phyloP scores from a whole-genome alignment of 1,140 invertebrate species.

The Hestina assimilis region DNA sequence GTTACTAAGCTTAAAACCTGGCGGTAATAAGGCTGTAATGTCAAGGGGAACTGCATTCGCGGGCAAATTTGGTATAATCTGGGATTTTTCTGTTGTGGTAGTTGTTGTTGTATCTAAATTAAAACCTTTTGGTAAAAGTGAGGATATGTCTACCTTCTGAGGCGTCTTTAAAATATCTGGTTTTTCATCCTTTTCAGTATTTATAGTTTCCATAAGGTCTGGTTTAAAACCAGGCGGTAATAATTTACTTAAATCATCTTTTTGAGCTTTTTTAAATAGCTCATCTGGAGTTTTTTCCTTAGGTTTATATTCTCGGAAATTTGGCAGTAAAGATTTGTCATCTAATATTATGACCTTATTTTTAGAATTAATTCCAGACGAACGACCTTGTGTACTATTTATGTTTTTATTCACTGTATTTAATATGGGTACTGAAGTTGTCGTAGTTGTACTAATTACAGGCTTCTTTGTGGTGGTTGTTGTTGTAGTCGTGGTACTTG shows the following conservation, averaged over 20 bases:
- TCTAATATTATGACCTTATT: slow-evolving; percentile 78
- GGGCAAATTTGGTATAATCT: slow-evolving; percentile 63
- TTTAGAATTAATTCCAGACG: slow-evolving; percentile 72
- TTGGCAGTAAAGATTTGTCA: slow-evolving; percentile 82
- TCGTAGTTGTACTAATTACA: slow-evolving; percentile 66
- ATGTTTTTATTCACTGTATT: slow-evolving; percentile 42
- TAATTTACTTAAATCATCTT: slow-evolving; percentile 80
- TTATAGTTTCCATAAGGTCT: slow-evolving; percentile 32
- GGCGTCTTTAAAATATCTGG: slow-evolving; percentile 67
- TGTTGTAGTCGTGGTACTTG: slow-evolving; percentile 72
- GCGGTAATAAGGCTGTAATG: slow-evolving; percentile 80
- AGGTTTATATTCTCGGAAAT: slow-evolving; percentile 82
- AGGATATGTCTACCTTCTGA: slow-evolving; percentile 79
- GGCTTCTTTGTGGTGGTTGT: slow-evolving; percentile 62
- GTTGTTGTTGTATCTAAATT: slow-evolving; percentile 55
- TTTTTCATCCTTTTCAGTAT: slow-evolving; percentile 48
- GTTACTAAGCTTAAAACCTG: slow-evolving; percentile 77
- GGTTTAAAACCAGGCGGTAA: slow-evolving; percentile 81
- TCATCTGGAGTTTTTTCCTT: slow-evolving; percentile 73
- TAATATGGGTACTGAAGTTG: slow-evolving; percentile 48
- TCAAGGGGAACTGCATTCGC: slow-evolving; percentile 77
- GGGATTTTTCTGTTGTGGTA: slow-evolving; percentile 62
- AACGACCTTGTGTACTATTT: slow-evolving; percentile 69
- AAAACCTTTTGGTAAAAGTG: slow-evolving; percentile 83
- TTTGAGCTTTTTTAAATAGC: slow-evolving; percentile 50